These are phyloP conservation scores for Dicyrtomina minuta DNA, from an alignment of 2,888 invertebrate species.

Conservation along the genomic window DNA sequence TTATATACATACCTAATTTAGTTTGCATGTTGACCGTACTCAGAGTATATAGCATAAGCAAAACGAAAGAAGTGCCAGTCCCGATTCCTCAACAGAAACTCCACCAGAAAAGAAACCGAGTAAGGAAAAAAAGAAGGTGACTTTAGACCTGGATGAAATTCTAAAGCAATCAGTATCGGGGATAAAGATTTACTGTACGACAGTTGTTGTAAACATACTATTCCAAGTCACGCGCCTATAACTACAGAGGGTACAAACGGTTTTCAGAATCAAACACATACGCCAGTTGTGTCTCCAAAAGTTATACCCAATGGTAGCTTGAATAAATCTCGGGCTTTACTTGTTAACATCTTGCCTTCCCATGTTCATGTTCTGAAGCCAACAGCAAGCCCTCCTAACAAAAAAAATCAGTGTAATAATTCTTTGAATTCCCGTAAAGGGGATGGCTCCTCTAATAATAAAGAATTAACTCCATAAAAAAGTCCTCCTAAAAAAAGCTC, in stretches of 20 bases:
- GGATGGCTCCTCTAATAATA: slow-evolving; percentile 27
- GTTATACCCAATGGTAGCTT: slow-evolving; percentile 44
- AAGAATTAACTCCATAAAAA: slow-evolving; percentile 23
- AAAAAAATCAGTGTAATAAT: slow-evolving; percentile 22
- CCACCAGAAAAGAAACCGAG: slow-evolving; percentile 44
- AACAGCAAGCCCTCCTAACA: slow-evolving; percentile 5
- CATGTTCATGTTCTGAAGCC: slow-evolving; percentile 37
- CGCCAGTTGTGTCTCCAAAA: slow-evolving; percentile 13
- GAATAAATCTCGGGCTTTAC: slow-evolving; percentile 19
- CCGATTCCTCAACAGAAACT: slow-evolving; percentile 25
- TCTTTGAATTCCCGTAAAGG: slow-evolving; percentile 5
- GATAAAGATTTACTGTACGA: slow-evolving; percentile 53
- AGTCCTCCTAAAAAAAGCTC: slow-evolving; percentile 28
- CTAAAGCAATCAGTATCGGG: slow-evolving; percentile 52
- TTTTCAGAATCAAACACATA: slow-evolving; percentile 5
- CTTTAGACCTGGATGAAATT: slow-evolving; percentile 50
- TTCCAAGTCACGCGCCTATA: background rate
- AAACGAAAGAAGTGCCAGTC: slow-evolving; percentile 26
- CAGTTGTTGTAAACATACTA: slow-evolving; percentile 37
- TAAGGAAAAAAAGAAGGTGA: slow-evolving; percentile 49
- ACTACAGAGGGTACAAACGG: background rate
- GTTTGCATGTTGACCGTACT: slow-evolving; percentile 1
- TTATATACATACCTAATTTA: no score
- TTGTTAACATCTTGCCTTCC: slow-evolving; percentile 23
- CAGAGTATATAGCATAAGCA: background rate